Percentiles rank a stretch among this genome's conserved stretches.
These are phyloP conservation scores for Mesochorus sp. DNA, from an alignment of 2,888 invertebrate genomes.

Conservation along the genomic window DNA sequence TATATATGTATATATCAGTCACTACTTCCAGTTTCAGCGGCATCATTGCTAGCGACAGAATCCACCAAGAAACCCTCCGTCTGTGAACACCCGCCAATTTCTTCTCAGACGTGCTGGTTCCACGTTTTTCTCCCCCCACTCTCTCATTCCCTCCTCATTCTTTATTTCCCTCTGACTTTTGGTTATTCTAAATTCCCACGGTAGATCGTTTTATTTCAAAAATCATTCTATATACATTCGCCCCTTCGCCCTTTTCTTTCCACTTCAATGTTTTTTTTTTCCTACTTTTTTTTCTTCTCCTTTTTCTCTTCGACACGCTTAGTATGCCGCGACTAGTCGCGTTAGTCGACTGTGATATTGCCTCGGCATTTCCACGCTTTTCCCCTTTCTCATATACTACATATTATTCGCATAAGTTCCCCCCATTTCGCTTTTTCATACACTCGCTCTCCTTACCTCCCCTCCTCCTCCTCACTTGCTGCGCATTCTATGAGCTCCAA, in stretches of 20 bases:
- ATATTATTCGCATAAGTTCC: not conserved
- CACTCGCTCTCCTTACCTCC: too few relatives aligned
- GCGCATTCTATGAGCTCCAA: too few relatives aligned
- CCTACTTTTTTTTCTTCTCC: not conserved
- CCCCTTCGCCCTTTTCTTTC: not conserved
- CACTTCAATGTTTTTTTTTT: constrained; percentile 16
- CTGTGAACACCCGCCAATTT: not conserved
- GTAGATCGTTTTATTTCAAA: constrained; percentile 75
- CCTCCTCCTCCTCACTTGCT: too few relatives aligned
- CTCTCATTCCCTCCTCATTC: not conserved
- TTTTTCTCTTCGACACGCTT: constrained; percentile 66
- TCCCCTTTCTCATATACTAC: constrained; percentile 25
- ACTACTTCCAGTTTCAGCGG: constrained; percentile 11
- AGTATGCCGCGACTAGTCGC: constrained; percentile 75
- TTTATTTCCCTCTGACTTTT: constrained; percentile 24
- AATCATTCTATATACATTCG: constrained; percentile 71
- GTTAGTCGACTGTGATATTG: constrained; percentile 80
- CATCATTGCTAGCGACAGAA: not conserved
- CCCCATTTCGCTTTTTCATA: not conserved
- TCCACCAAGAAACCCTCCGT: not conserved
- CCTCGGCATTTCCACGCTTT: constrained; percentile 66
- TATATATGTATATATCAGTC: not conserved
- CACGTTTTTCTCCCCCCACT: not conserved
- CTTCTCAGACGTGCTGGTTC: not conserved
- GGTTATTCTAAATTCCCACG: constrained; percentile 77